Evolutionary conservation across 2,113 vertebrate species (phyloP).

Genomic region (Motacilla tschutschensis): DNA sequence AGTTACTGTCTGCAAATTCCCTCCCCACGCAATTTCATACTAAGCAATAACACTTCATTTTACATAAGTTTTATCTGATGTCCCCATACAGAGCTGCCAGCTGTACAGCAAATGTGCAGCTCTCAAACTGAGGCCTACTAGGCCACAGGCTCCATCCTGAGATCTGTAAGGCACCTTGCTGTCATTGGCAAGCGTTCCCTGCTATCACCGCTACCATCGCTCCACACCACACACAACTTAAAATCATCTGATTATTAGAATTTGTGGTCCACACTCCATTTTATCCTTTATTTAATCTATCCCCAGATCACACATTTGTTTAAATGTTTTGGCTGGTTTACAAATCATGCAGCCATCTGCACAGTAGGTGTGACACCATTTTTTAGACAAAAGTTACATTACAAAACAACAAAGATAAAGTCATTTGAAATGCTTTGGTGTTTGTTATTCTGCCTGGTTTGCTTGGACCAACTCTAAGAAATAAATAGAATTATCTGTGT

Average conservation of each 20-base stretch:
- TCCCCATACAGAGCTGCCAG: constrained; percentile 95
- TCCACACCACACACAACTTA: constrained; percentile 76
- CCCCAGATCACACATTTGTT: constrained; percentile 86
- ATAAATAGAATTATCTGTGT: constrained; percentile 98
- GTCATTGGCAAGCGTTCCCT: constrained; percentile 81
- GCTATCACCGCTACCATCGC: constrained; percentile 68
- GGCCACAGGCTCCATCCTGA: constrained; percentile 89
- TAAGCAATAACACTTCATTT: constrained; percentile 85
- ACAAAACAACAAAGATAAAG: constrained; percentile 84
- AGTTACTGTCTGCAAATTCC: constrained; percentile 77
- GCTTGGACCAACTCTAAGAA: constrained; percentile 89
- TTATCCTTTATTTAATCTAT: constrained; percentile 82
- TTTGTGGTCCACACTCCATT: constrained; percentile 81
- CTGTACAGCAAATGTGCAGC: constrained; percentile 93
- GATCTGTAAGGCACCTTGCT: constrained; percentile 84
- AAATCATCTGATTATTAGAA: constrained; percentile 82
- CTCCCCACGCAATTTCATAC: constrained; percentile 81
- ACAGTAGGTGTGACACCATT: constrained; percentile 80
- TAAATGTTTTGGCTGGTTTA: constrained; percentile 89
- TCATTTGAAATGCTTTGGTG: constrained; percentile 83
- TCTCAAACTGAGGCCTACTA: constrained; percentile 90
- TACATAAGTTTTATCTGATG: constrained; percentile 83
- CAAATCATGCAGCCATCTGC: constrained; percentile 86
- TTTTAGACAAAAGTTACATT: constrained; percentile 86
- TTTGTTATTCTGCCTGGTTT: constrained; percentile 87